Conservation (phyloP, 2,888 invertebrate species). For the Eupithecia pulchellata region DNA sequence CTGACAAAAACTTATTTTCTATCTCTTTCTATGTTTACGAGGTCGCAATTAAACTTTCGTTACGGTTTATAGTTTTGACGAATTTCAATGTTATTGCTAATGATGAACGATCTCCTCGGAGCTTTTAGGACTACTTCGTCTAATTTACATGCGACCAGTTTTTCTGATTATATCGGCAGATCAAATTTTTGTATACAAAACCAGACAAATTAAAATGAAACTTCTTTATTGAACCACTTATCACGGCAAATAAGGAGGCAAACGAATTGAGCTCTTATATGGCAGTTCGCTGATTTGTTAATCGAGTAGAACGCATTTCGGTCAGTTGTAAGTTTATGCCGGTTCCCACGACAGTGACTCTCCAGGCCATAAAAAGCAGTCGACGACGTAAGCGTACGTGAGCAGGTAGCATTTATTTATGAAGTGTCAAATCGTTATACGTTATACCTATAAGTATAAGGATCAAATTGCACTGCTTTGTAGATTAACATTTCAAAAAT, state of each 20-base stretch:
- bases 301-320: conserved; percentile 84
- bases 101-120: neutral
- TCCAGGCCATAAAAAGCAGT: conserved; percentile 81
- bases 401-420: conserved; percentile 75
- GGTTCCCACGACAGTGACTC: conserved; percentile 84
- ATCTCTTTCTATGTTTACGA: conserved; percentile 52
- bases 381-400: conserved; percentile 81
- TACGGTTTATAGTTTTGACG: conserved; percentile 70
- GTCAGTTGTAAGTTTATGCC: conserved; percentile 84
- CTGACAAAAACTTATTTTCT: conserved; percentile 58
- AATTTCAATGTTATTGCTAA: conserved; percentile 59
- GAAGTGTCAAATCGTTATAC: conserved; percentile 61
- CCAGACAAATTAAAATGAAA: neutral
- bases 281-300: conserved; percentile 75
- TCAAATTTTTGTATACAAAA: neutral
- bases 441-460: conserved; percentile 54
- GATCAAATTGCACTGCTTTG: conserved; percentile 41
- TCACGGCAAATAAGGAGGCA: conserved; percentile 15
- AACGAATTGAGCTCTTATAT: conserved; percentile 72
- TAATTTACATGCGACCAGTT: neutral
- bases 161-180: neutral
- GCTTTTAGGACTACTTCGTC: neutral
- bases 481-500: conserved; percentile 57
- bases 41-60: conserved; percentile 69
- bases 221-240: neutral